Conservation (phyloP, 1,140 invertebrate genomes). For the Drosophila equinoxialis region DNA sequence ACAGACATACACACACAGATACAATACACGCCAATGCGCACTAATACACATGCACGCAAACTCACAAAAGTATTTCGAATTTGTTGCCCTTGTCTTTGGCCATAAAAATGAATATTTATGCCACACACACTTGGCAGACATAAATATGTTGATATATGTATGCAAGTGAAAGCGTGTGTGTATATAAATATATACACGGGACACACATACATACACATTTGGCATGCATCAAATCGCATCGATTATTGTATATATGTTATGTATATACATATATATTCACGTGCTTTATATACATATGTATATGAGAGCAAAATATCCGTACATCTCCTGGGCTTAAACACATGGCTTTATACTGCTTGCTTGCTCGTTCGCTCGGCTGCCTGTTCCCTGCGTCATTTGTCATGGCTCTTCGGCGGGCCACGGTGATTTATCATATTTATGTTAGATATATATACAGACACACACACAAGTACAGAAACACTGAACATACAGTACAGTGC, state of each 20-base stretch:
- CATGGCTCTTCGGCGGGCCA: conserved; percentile 49
- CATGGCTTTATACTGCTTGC: conserved; percentile 14
- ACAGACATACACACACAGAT: neutral
- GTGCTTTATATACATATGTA: conserved; percentile 11
- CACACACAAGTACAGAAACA: neutral
- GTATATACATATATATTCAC: neutral
- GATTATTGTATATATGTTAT: conserved; percentile 67
- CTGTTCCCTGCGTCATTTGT: conserved; percentile 60
- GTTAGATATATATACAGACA: conserved; percentile 41
- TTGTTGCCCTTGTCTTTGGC: conserved; percentile 61
- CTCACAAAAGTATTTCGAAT: conserved; percentile 7
- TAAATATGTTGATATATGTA: conserved; percentile 68
- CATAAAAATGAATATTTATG: conserved; percentile 81
- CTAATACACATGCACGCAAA: conserved; percentile 4
- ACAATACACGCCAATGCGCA: neutral
- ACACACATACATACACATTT: conserved; percentile 32
- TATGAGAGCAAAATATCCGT: conserved; percentile 30
- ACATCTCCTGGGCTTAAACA: conserved; percentile 9
- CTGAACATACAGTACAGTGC: conserved; percentile 14
- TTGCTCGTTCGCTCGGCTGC: neutral
- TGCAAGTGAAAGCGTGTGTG: conserved; percentile 22
- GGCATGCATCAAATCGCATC: conserved; percentile 79
- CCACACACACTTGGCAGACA: conserved; percentile 52
- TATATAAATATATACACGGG: conserved; percentile 22
- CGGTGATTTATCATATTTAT: conserved; percentile 79